phyloP scores from a whole-genome alignment of 2,888 invertebrate genomes.

The Chrysotoxum bicinctum region DNA sequence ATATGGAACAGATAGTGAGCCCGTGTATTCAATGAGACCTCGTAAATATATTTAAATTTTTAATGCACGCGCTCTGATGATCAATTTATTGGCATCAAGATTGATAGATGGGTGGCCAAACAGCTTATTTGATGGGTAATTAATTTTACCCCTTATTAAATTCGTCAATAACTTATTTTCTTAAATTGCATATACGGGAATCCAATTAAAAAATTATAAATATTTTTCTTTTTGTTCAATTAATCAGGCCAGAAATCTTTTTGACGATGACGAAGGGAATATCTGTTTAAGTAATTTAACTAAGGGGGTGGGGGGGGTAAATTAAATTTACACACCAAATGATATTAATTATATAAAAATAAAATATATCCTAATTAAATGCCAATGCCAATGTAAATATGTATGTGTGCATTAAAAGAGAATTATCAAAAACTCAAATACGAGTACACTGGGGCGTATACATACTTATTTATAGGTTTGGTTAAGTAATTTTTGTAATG shows the following conservation, averaged over 20 bases:
- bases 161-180: neutral
- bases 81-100: conserved; percentile 51
- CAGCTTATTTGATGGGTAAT: conserved; percentile 38
- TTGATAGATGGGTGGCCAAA: conserved; percentile 14
- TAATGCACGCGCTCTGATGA: conserved; percentile 28
- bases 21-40: neutral
- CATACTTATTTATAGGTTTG: conserved; percentile 21
- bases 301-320: neutral
- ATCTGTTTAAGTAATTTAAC: neutral
- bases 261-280: neutral
- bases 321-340: conserved; percentile 37
- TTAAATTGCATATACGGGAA: neutral
- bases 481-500: conserved; percentile 29
- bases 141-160: conserved; percentile 27
- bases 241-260: conserved; percentile 8
- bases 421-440: neutral
- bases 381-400: conserved; percentile 2
- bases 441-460: conserved; percentile 38
- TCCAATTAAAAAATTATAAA: neutral
- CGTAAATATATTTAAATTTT: conserved; percentile 33
- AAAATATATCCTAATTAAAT: conserved; percentile 33
- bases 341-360: neutral
- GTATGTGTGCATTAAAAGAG: neutral
- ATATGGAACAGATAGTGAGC: conserved; percentile 22
- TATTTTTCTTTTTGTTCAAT: neutral